Conservation (phyloP, 2,113 vertebrate species). For the Progne subis region DNA sequence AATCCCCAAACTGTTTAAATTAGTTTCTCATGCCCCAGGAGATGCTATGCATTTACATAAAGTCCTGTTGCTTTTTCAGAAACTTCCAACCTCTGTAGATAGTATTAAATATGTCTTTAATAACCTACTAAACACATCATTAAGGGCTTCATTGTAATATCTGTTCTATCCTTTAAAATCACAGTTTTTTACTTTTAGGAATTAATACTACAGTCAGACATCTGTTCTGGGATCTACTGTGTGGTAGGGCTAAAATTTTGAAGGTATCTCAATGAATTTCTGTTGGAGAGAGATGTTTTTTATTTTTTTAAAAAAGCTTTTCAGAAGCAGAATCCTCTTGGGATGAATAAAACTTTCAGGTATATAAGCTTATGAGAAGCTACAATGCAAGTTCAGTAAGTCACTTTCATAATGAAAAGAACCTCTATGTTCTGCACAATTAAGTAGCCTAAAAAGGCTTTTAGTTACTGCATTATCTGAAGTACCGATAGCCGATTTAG, state of each 20-base stretch:
- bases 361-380: slow-evolving; percentile 37
- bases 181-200: slow-evolving; percentile 10
- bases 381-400: slow-evolving; percentile 48
- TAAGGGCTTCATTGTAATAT: not conserved
- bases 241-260: not conserved
- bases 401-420: slow-evolving; percentile 61
- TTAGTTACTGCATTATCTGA: slow-evolving; percentile 64
- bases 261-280: not conserved
- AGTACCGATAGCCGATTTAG: slow-evolving; percentile 19
- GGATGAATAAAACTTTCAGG: slow-evolving; percentile 54
- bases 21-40: not conserved
- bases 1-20: slow-evolving; percentile 3
- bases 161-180: not conserved
- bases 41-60: not conserved
- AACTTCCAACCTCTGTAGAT: not conserved
- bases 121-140: not conserved
- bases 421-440: slow-evolving; percentile 37
- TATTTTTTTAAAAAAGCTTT: not conserved
- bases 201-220: not conserved
- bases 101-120: not conserved
- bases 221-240: not conserved
- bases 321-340: slow-evolving; percentile 17
- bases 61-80: not conserved
- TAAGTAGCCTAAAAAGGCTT: slow-evolving; percentile 70
- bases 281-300: not conserved